Evolutionary conservation across 2,113 vertebrate species (phyloP).

Genomic region (Heteronetta atricapilla): DNA sequence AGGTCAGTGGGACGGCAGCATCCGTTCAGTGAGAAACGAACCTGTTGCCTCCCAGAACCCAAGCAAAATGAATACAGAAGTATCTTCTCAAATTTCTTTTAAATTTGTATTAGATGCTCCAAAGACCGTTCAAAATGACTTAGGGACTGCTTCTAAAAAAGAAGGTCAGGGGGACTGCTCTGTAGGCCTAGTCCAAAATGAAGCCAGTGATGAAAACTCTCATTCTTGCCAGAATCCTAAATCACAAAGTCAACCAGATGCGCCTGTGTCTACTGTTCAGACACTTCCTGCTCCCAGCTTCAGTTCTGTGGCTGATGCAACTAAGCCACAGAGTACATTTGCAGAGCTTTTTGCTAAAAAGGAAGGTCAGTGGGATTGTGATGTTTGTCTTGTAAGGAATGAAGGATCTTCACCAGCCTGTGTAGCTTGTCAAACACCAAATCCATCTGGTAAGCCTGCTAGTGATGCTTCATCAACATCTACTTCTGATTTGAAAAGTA

Average conservation of each 20-base stretch:
- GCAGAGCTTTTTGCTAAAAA: slow-evolving; percentile 82
- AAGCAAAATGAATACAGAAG: slow-evolving; percentile 56
- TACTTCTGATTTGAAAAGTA: slow-evolving; percentile 75
- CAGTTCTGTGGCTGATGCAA: slow-evolving; percentile 5
- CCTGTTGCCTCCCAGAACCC: slow-evolving; percentile 77
- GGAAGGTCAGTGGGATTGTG: slow-evolving; percentile 87
- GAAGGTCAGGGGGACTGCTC: slow-evolving; percentile 85
- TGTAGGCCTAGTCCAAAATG: slow-evolving; percentile 78
- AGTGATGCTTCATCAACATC: slow-evolving; percentile 66
- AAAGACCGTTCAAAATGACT: slow-evolving; percentile 59
- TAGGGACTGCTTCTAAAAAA: slow-evolving; percentile 75
- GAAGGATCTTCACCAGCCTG: slow-evolving; percentile 75
- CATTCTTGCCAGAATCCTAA: slow-evolving; percentile 76
- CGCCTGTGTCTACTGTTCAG: not conserved
- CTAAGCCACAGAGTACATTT: slow-evolving; percentile 69
- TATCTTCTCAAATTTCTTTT: slow-evolving; percentile 63
- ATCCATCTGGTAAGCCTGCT: slow-evolving; percentile 75
- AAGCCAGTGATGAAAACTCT: slow-evolving; percentile 73
- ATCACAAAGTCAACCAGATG: slow-evolving; percentile 26
- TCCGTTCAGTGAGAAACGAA: slow-evolving; percentile 81
- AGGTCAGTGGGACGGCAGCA: slow-evolving; percentile 83
- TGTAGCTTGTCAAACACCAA: slow-evolving; percentile 76
- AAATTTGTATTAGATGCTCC: slow-evolving; percentile 75
- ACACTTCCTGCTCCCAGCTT: not conserved
- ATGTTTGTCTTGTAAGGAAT: slow-evolving; percentile 81